A percentile compares a stretch with the other conserved stretches of the same genome.
These are phyloP conservation scores for Cynopterus brachyotis DNA, from an alignment of 2,113 vertebrate species.

Conservation along the genomic window DNA sequence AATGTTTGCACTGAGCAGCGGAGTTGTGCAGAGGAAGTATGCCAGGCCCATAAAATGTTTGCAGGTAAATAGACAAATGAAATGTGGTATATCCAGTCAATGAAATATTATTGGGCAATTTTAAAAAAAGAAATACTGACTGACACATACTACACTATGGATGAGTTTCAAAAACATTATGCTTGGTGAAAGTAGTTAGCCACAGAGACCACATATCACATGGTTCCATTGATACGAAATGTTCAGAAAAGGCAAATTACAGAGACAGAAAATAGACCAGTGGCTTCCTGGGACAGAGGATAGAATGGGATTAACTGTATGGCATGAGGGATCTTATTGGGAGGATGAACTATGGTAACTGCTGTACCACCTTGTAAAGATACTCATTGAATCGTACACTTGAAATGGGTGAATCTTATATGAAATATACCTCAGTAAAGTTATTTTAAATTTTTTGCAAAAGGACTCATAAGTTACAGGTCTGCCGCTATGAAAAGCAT, in stretches of 20 bases:
- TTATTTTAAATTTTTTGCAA: conserved; percentile 1
- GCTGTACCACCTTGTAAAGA: not conserved
- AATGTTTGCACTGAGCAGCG: not conserved
- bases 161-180: not conserved
- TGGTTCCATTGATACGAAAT: not conserved
- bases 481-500: not conserved
- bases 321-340: not conserved
- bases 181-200: not conserved
- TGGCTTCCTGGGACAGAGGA: not conserved
- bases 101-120: not conserved
- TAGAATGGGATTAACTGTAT: not conserved
- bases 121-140: not conserved
- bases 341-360: not conserved
- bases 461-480: not conserved
- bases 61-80: not conserved
- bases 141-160: not conserved
- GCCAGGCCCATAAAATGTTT: not conserved
- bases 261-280: not conserved
- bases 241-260: not conserved
- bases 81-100: not conserved
- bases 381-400: not conserved
- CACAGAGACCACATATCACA: not conserved
- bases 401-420: not conserved
- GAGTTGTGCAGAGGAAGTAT: not conserved
- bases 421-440: not conserved